These are phyloP conservation scores for Hemicentrotus pulcherrimus DNA, from an alignment of 35 echinoderm and acorn worm genomes.

Conservation along the genomic window DNA sequence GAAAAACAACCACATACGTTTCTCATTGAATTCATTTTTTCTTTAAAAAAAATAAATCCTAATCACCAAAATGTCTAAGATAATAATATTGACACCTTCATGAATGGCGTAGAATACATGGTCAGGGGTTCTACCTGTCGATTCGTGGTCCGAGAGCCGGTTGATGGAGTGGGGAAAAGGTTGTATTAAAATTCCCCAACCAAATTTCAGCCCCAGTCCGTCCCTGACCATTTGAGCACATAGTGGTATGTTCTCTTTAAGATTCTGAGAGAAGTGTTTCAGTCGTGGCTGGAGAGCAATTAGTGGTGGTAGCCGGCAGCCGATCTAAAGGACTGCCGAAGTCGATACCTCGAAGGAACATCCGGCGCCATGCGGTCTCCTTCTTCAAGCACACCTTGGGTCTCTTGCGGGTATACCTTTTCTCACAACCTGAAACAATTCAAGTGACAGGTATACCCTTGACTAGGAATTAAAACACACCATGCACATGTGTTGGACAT, in stretches of 20 bases:
- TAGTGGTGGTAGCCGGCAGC: constrained; percentile 26
- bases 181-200: too few relatives aligned
- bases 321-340: background rate
- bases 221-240: background rate
- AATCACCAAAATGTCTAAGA: too few relatives aligned
- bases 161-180: too few relatives aligned
- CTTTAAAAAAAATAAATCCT: too few relatives aligned
- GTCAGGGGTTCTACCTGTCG: too few relatives aligned
- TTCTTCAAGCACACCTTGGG: background rate
- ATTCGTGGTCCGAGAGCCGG: too few relatives aligned
- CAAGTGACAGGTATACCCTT: background rate
- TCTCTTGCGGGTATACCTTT: background rate
- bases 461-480: background rate
- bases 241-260: background rate
- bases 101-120: too few relatives aligned
- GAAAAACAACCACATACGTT: too few relatives aligned
- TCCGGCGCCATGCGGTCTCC: constrained; percentile 29
- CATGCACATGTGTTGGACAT: background rate
- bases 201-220: too few relatives aligned
- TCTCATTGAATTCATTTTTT: too few relatives aligned
- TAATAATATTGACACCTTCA: too few relatives aligned
- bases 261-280: background rate
- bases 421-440: constrained; percentile 13
- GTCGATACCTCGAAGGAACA: background rate
- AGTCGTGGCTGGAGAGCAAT: constrained; percentile 28